These are phyloP conservation scores for Nemopilema nomurai DNA, from an alignment of 30 jellyfish, hydroid and myxozoan genomes.

Conservation along the genomic window DNA sequence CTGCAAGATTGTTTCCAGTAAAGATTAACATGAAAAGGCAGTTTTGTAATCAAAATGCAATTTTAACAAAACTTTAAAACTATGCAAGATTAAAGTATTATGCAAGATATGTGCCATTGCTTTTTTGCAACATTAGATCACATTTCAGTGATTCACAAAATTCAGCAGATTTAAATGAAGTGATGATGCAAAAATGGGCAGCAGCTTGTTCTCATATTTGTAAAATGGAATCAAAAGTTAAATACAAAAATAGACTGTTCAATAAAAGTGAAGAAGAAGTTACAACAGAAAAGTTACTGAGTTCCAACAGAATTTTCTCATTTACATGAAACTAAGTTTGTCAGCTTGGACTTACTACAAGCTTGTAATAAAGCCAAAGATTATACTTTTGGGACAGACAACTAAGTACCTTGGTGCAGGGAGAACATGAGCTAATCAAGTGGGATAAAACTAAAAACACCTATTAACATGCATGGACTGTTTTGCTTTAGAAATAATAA, in stretches of 20 bases:
- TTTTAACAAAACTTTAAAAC: too few relatives aligned
- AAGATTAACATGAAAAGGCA: too few relatives aligned
- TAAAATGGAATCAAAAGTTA: conserved; percentile 11
- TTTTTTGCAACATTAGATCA: not conserved
- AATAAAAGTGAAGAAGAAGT: conserved; percentile 3
- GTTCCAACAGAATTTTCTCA: not conserved
- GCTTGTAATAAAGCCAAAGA: not conserved
- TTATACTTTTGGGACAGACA: too few relatives aligned
- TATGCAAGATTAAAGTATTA: not conserved
- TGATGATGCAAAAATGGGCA: not conserved
- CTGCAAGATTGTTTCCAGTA: too few relatives aligned
- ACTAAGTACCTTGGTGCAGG: too few relatives aligned
- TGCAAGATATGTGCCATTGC: not conserved
- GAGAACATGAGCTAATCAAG: not conserved
- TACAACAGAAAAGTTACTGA: conserved; percentile 5
- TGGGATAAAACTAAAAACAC: not conserved
- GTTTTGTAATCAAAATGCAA: too few relatives aligned
- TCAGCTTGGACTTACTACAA: not conserved
- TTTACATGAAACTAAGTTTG: not conserved
- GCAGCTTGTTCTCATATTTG: not conserved
- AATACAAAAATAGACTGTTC: conserved; percentile 23
- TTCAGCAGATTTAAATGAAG: not conserved
- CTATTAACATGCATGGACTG: not conserved
- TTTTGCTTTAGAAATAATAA: not conserved
- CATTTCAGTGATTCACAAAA: not conserved